A percentile compares a stretch with the other conserved stretches of the same genome.
These are phyloP conservation scores for Aptenodytes forsteri DNA, from an alignment of 2,113 vertebrate genomes.

Conservation along the genomic window DNA sequence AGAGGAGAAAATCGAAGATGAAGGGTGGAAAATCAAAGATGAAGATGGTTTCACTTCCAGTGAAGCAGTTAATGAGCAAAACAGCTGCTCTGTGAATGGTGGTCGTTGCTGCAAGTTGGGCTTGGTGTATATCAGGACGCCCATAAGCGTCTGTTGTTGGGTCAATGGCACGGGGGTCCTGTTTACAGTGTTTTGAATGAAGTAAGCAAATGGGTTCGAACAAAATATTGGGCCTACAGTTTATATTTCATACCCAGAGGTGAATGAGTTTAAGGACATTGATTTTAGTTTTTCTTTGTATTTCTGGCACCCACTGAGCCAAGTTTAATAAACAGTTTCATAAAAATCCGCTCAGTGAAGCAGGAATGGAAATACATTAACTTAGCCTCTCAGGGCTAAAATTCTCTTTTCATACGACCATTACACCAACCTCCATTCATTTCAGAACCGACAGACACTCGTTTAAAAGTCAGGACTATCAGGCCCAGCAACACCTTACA, in stretches of 20 bases:
- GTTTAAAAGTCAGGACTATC: neutral
- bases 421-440: neutral
- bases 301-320: neutral
- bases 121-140: neutral
- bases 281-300: neutral
- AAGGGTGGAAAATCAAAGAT: neutral
- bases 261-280: neutral
- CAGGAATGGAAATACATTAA: neutral
- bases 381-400: neutral
- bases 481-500: neutral
- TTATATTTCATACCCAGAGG: neutral
- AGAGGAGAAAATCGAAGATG: neutral
- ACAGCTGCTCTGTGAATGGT: constrained; percentile 3
- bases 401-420: neutral
- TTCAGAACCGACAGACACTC: neutral
- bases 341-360: constrained; percentile 2
- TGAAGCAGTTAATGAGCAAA: constrained; percentile 40
- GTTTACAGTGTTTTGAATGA: constrained; percentile 6
- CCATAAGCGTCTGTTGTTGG: constrained; percentile 11
- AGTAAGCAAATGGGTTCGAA: neutral
- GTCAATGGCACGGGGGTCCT: neutral
- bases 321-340: neutral
- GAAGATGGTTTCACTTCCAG: constrained; percentile 13
- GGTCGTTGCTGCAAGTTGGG: constrained; percentile 13
- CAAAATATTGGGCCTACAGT: neutral